These are phyloP conservation scores for Petromus typicus DNA, from an alignment of 2,113 vertebrate genomes.

Conservation along the genomic window DNA sequence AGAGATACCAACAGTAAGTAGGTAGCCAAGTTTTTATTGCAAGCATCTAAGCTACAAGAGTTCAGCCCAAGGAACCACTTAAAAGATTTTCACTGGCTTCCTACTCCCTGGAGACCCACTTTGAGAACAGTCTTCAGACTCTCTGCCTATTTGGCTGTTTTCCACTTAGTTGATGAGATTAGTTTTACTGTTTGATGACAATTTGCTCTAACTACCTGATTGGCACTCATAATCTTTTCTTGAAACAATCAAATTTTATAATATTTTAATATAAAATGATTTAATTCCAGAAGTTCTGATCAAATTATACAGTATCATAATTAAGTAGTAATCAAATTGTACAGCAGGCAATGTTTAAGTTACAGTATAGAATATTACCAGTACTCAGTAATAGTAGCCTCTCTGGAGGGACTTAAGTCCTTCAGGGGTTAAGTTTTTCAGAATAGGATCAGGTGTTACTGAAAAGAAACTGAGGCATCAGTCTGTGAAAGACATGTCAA, in stretches of 20 bases:
- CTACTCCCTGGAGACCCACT: neutral
- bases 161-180: conserved; percentile 48
- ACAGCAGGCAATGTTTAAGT: conserved; percentile 30
- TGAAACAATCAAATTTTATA: conserved; percentile 70
- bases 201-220: conserved; percentile 65
- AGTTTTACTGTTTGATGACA: conserved; percentile 58
- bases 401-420: neutral
- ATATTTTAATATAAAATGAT: conserved; percentile 79
- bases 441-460: neutral
- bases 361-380: conserved; percentile 24
- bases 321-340: conserved; percentile 71
- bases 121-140: neutral
- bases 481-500: neutral
- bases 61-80: neutral
- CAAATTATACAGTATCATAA: conserved; percentile 73
- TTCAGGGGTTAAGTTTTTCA: neutral
- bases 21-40: neutral
- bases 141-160: conserved; percentile 15
- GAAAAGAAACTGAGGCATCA: conserved; percentile 21
- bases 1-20: neutral
- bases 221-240: conserved; percentile 74
- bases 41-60: neutral
- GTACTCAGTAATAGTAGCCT: neutral
- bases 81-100: neutral
- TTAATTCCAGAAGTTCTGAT: conserved; percentile 74